Conservation (phyloP, 2,113 vertebrate species). For the Mesembrinibis cayennensis region DNA sequence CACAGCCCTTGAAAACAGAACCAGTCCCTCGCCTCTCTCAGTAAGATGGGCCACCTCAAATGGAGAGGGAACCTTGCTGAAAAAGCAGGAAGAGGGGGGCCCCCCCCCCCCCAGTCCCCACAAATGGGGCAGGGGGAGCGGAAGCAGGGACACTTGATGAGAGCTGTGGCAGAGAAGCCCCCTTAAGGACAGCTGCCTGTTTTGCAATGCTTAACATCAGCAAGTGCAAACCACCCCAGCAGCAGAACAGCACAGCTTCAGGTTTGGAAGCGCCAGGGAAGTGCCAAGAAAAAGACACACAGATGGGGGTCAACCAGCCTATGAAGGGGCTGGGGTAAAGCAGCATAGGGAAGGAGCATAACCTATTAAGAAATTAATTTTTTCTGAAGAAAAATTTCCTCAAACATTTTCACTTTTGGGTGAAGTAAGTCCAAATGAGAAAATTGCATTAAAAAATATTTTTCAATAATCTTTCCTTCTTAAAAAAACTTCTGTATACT, state of each 20-base stretch:
- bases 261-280: background rate
- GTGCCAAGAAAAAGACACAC: background rate
- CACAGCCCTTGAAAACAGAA: fast-evolving
- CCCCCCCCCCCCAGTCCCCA: too few relatives aligned
- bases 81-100: background rate
- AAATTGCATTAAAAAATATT: background rate
- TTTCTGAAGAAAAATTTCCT: background rate
- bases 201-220: background rate
- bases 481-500: background rate
- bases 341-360: background rate
- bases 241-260: background rate
- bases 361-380: background rate
- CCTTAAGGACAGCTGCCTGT: background rate
- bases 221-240: background rate
- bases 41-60: background rate
- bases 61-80: background rate
- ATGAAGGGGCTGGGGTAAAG: background rate
- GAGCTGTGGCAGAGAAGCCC: background rate
- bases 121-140: background rate
- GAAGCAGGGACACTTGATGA: background rate
- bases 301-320: background rate
- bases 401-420: background rate
- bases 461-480: background rate
- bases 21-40: background rate
- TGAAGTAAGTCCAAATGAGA: background rate